Percentiles rank a stretch among this genome's conserved stretches.
Evolutionary conservation across 1,140 invertebrate species (phyloP).

Genomic region (Bombyx mandarina): DNA sequence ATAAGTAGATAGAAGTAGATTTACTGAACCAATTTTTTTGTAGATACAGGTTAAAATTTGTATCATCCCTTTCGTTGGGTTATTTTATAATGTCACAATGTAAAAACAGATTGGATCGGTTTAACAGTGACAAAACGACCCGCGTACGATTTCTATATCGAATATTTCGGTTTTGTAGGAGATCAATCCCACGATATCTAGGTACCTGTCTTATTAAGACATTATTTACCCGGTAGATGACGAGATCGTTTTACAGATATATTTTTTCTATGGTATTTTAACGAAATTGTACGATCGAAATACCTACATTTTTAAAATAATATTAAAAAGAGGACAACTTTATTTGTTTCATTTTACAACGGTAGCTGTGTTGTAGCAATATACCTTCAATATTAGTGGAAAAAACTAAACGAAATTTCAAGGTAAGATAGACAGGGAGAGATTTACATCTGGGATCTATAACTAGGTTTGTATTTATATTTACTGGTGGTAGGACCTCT

Average conservation of each 20-base stretch:
- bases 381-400: too few relatives aligned
- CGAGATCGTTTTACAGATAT: constrained; percentile 53
- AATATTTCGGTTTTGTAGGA: constrained; percentile 42
- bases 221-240: constrained; percentile 65
- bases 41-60: constrained; percentile 39
- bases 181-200: constrained; percentile 61
- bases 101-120: constrained; percentile 52
- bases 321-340: constrained; percentile 22
- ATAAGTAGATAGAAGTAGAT: constrained; percentile 8
- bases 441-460: too few relatives aligned
- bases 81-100: constrained; percentile 31
- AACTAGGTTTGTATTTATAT: too few relatives aligned
- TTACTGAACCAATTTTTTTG: constrained; percentile 27
- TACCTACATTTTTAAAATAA: constrained; percentile 43
- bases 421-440: too few relatives aligned
- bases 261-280: constrained; percentile 16
- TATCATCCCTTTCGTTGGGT: constrained; percentile 45
- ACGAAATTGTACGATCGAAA: too few relatives aligned
- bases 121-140: constrained; percentile 66
- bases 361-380: too few relatives aligned
- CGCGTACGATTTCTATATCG: constrained; percentile 53
- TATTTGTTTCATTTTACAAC: too few relatives aligned
- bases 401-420: too few relatives aligned
- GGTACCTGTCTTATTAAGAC: constrained; percentile 65
- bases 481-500: too few relatives aligned